These are phyloP conservation scores for Andricus grossulariae DNA, from an alignment of 1,140 invertebrate species.

Conservation along the genomic window DNA sequence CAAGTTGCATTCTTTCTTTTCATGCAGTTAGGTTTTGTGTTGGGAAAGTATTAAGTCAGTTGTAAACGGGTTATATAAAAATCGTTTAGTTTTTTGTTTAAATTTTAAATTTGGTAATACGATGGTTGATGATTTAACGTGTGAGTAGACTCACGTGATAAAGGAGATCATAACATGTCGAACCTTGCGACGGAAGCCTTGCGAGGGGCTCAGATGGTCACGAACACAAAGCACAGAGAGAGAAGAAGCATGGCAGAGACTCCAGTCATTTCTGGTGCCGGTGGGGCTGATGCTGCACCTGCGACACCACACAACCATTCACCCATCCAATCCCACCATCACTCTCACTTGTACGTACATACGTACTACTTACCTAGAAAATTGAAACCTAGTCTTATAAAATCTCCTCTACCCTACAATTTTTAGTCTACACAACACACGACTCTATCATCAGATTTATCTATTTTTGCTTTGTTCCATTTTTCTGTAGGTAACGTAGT, in stretches of 20 bases:
- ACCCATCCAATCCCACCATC: slow-evolving; percentile 63
- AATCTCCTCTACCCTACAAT: background rate
- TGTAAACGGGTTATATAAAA: too few relatives aligned
- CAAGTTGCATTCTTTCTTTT: slow-evolving; percentile 49
- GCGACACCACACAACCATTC: slow-evolving; percentile 74
- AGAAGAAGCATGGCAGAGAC: slow-evolving; percentile 76
- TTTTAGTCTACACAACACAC: slow-evolving; percentile 19
- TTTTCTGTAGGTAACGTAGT: background rate
- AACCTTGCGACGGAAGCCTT: slow-evolving; percentile 69
- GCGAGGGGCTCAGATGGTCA: slow-evolving; percentile 73
- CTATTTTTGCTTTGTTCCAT: background rate
- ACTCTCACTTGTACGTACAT: slow-evolving; percentile 55
- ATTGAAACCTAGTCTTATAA: slow-evolving; percentile 41
- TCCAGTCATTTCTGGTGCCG: slow-evolving; percentile 72
- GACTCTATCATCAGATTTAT: slow-evolving; percentile 34
- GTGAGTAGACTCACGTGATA: slow-evolving; percentile 75
- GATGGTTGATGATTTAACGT: slow-evolving; percentile 33
- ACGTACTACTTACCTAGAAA: slow-evolving; percentile 60
- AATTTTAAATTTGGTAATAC: slow-evolving; percentile 44
- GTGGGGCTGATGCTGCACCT: slow-evolving; percentile 73
- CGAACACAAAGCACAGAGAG: slow-evolving; percentile 77
- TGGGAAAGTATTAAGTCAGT: background rate
- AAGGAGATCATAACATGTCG: slow-evolving; percentile 74
- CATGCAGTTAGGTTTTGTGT: slow-evolving; percentile 56
- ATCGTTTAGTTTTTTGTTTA: slow-evolving; percentile 46